Evolutionary conservation across 2,888 invertebrate species (phyloP).

Genomic region (Ichneumon xanthorius): DNA sequence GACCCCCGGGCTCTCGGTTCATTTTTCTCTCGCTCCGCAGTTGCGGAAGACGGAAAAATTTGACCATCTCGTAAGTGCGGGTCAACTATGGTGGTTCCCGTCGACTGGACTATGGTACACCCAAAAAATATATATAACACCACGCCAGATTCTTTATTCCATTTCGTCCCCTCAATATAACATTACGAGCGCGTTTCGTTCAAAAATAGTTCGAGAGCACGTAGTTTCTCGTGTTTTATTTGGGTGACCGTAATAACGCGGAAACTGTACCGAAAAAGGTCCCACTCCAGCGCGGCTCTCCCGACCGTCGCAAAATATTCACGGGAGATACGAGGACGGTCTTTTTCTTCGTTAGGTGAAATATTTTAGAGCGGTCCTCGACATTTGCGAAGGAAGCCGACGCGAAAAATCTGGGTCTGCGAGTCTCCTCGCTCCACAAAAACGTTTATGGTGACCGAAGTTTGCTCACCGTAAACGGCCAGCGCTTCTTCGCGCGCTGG

Average conservation of each 20-base stretch:
- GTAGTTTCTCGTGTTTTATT: constrained; percentile 77
- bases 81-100: constrained; percentile 9
- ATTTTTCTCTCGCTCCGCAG: constrained; percentile 31
- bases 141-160: constrained; percentile 55
- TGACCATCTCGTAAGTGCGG: constrained; percentile 22
- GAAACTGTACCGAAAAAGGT: constrained; percentile 80
- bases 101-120: neutral
- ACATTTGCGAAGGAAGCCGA: constrained; percentile 54
- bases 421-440: constrained; percentile 74
- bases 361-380: constrained; percentile 66
- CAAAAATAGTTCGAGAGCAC: constrained; percentile 77
- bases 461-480: constrained; percentile 59
- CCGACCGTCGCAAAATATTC: constrained; percentile 56
- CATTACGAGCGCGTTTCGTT: constrained; percentile 76
- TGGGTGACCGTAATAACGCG: constrained; percentile 83
- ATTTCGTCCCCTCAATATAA: constrained; percentile 76
- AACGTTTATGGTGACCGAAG: constrained; percentile 76
- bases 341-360: constrained; percentile 42
- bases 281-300: constrained; percentile 20
- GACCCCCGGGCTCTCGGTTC: constrained; percentile 4
- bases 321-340: constrained; percentile 31
- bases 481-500: constrained; percentile 29
- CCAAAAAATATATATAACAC: constrained; percentile 50
- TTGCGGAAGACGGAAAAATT: constrained; percentile 40
- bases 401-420: constrained; percentile 73